Base-by-base conservation (phyloP, 1,140 invertebrate genomes). In the Hestina assimilis region DNA sequence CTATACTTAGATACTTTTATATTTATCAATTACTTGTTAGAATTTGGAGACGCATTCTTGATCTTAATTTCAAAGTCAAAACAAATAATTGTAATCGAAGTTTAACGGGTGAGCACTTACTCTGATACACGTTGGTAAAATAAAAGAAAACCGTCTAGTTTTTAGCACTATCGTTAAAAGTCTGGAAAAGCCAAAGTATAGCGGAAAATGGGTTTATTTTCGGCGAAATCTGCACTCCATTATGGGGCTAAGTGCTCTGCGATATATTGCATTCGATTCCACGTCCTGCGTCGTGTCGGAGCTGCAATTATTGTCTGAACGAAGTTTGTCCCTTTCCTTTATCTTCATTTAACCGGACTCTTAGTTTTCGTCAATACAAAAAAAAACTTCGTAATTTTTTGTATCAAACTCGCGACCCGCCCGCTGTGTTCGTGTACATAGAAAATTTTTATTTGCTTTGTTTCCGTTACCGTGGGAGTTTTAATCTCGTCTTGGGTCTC, bases 241-340 rank as follows among this genome's bases (percentile, higher is more conserved):
- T 69, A 69, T 29, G 31, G n/a, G n/a, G 38, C 43, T 66, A 59
- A 66, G 64, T 63, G 56, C 41, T 46, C 21, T n/a, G 43, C 53
- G 69, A 66, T 53, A 69, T 69, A 72, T 69, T 69, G 60, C 63
- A 69, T 72, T 62, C 23, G 53, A 47, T 55, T 42, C 41, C 12
- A 56, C 61, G 61, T 43, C 20, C 24, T 21, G 26, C 7, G 20
- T 26, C 31, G 19, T 9, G 17, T 17, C 11, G 33, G 0, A 17
- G 2, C 19, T 19, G 3, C 33, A 38, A 38, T 38, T 38, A 38
- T 9, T 6, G 15, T 38, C 5, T 6, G 14, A 17, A n/a, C n/a
- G n/a, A 15, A 35, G 3, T 14, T n/a, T 31, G 29, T 12, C 8
- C 11, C 29, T 31, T 4, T n/a, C n/a, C n/a, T n/a, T n/a, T n/a